A percentile compares a stretch with the other conserved stretches of the same genome.
Evolutionary conservation across 2,113 vertebrate genomes (phyloP).

Genomic region (Menura novaehollandiae): DNA sequence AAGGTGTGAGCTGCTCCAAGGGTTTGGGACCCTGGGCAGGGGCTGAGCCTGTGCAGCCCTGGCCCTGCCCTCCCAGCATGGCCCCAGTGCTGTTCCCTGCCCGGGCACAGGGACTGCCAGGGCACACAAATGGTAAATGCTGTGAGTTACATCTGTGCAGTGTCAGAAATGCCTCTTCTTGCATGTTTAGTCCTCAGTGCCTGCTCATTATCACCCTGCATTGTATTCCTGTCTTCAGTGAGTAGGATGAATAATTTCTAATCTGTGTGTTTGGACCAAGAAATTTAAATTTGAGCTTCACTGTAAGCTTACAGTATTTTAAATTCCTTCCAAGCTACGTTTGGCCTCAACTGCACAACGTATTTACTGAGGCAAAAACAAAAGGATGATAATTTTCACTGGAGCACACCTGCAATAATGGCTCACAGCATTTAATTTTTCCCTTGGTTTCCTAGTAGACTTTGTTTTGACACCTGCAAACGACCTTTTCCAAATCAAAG

Average conservation of each 20-base stretch:
- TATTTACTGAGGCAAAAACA: conserved; percentile 45
- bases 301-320: conserved; percentile 12
- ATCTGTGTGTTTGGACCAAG: conserved; percentile 29
- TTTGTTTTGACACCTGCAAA: conserved; percentile 72
- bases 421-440: conserved; percentile 55
- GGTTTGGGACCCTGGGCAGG: accelerated
- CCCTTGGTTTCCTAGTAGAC: conserved; percentile 47
- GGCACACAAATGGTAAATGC: not conserved
- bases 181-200: not conserved
- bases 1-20: not conserved
- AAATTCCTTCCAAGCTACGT: not conserved
- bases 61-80: accelerated
- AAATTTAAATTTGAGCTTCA: conserved; percentile 37
- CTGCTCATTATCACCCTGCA: not conserved
- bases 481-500: conserved; percentile 64
- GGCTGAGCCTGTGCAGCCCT: not conserved
- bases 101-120: not conserved
- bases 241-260: conserved; percentile 38
- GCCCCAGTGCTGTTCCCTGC: not conserved
- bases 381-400: conserved; percentile 46
- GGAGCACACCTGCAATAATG: conserved; percentile 59
- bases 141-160: accelerated
- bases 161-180: not conserved
- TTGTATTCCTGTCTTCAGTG: not conserved
- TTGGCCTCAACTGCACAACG: conserved; percentile 14